Conservation (phyloP, 1,140 invertebrate species). For the Lepidostoma basale region DNA sequence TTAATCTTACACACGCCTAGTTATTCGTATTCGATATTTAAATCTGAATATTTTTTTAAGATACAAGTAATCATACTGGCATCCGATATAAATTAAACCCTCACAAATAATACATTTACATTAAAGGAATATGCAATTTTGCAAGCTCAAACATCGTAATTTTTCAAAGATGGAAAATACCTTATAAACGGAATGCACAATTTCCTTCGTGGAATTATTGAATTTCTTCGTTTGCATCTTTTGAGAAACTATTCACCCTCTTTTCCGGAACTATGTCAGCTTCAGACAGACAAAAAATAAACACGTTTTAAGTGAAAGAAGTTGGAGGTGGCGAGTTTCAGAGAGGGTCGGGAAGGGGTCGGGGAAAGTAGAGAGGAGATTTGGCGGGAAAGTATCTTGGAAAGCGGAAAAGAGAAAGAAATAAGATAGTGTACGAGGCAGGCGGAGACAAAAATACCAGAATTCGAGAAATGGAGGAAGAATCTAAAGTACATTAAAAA, state of each 20-base stretch:
- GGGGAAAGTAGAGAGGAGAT: constrained; percentile 8
- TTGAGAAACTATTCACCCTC: background rate
- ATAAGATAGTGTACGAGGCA: constrained; percentile 7
- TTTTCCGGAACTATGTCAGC: background rate
- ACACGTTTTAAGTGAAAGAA: constrained; percentile 24
- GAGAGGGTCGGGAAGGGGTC: constrained; percentile 1
- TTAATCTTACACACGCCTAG: too few relatives aligned
- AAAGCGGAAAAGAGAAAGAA: constrained; percentile 1
- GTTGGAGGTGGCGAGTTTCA: background rate
- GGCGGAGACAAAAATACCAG: constrained; percentile 2
- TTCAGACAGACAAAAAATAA: constrained; percentile 16
- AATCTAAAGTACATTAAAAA: constrained; percentile 28
- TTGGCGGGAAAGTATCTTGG: too few relatives aligned
- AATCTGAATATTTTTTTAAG: too few relatives aligned
- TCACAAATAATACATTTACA: too few relatives aligned
- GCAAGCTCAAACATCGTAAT: too few relatives aligned
- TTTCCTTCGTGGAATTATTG: too few relatives aligned
- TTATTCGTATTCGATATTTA: too few relatives aligned
- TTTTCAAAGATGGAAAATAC: too few relatives aligned
- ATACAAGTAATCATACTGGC: too few relatives aligned
- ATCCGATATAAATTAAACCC: too few relatives aligned
- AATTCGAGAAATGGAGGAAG: background rate
- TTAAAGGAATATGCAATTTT: too few relatives aligned
- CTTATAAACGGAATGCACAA: too few relatives aligned
- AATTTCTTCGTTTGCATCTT: background rate